Base-by-base conservation (phyloP, 2,113 vertebrate species). In the Eleginops maclovinus region DNA sequence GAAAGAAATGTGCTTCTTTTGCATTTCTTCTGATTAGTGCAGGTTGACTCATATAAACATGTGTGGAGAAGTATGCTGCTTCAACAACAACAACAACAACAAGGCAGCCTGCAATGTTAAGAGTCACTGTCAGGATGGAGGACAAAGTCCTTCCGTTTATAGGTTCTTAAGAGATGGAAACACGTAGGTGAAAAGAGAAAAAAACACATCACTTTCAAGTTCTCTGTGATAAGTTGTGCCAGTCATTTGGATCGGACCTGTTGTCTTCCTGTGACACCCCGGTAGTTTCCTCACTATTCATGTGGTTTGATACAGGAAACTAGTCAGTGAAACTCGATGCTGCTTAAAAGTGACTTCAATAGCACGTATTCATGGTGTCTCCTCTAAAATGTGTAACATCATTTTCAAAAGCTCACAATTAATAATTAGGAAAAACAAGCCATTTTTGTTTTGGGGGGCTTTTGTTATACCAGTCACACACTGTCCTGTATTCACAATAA, bases 301-400 rank as follows among this genome's bases (percentile, higher is more conserved):
- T 91, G 91, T 90, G 91, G 91, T 83, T 36, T 74, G 69, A 87
- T 87, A 86, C 88, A 92, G 87, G 87, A 92, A 91, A 17, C 81
- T 62, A 51, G 74, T 65, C 77, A 44, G 82, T 65, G 72, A 66
- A 46, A 13, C 67, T 40, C 69, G 24, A 53, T 44, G 63, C 43
- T 36, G 83, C 79, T 72, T 44, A 54, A 75, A 40, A 82, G 72
- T 50, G 13, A 72, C 83, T 86, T 84, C 72, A 86, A 55, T 67
- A 43, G 60, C n/a, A 43, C 31, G 0, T 9, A 14, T 51, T 58
- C 21, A 13, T 76, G 65, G 46, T 49, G 15, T 70, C 58, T 24
- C 19, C 44, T 22, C 50, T 36, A 1, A 36, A 1, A 8, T 4
- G 5, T 0, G 16, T 21, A 40, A 46, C 2, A 2, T n/a, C n/a